Evolutionary conservation across 2,113 vertebrate genomes (phyloP), one percentile per base, ranked within the genome.

Genomic region (Leptocoma aspasia): DNA sequence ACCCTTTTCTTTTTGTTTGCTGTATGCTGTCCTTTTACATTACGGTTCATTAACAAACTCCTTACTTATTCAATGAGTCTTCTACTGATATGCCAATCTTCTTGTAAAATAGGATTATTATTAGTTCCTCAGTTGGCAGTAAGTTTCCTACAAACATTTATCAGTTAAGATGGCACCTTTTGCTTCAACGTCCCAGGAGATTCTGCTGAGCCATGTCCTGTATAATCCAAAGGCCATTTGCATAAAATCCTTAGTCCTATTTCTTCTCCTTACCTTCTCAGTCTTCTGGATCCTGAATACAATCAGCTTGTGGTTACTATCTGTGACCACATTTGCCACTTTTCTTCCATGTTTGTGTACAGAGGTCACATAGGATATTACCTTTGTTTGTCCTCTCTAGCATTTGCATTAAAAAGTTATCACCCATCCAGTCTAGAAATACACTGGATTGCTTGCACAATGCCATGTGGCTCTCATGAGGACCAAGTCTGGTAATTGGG

Each of bases 111-210:
- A 44, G 11, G 37, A 53, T 90, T 75, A 76, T 82, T 85, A 57
- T 69, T 87, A 76, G 26, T 89, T 81, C 39, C 35, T 83, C 39
- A 57, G 23, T 18, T 57, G 23, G 61, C 37, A 83, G 0, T 60
- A 79, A 44, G 9, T 82, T 82, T 94, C 61, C 50, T 86, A n/a
- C 53, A 59, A 65, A 77, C 61, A 82, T 9, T 65, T 52, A 31
- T 22, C 15, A 26, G 24, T 47, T 82, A 23, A 52, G 22, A 6
- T 57, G 50, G 14, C 23, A 72, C 16, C 28, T 68, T 79, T n/a
- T 72, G 35, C 2, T 2, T 69, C 26, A 61, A 0, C 0, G 2
- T 85, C 45, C 8, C 1, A 5, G 28, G 31, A 72, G 42, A 86
- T 91, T 91, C 45, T 86, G 45, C 71, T 66, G 73, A 91, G 19